These are phyloP conservation scores for Tapirus indicus DNA, from an alignment of 2,797 vertebrate genomes.

Conservation along the genomic window DNA sequence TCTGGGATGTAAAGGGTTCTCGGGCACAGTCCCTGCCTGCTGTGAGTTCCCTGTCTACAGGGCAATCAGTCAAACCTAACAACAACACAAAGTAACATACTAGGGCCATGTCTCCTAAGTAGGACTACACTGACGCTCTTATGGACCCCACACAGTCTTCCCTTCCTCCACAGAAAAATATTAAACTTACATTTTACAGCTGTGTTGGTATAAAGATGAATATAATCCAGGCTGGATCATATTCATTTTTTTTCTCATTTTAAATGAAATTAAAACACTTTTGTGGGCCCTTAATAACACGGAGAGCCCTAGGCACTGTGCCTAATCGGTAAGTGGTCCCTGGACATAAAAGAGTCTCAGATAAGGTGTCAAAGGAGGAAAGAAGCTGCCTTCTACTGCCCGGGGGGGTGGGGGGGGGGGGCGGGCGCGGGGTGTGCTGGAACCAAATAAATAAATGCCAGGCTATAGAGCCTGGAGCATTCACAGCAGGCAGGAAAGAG, in stretches of 20 bases:
- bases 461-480: neutral
- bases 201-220: neutral
- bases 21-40: neutral
- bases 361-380: neutral
- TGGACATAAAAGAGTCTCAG: neutral
- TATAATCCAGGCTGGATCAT: neutral
- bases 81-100: neutral
- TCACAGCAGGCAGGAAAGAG: neutral
- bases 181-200: neutral
- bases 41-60: neutral
- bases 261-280: constrained; percentile 31
- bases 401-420: neutral
- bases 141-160: neutral
- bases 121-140: neutral
- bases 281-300: neutral
- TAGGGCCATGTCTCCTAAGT: neutral
- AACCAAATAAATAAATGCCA: neutral
- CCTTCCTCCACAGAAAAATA: constrained; percentile 1
- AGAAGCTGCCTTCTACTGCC: neutral
- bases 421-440: neutral
- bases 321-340: neutral
- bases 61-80: neutral
- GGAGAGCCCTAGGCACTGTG: neutral
- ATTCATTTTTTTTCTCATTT: neutral
- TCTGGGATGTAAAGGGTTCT: neutral